These are phyloP conservation scores for Triplophysa dalaica DNA, from an alignment of 2,113 vertebrate genomes.

Conservation along the genomic window DNA sequence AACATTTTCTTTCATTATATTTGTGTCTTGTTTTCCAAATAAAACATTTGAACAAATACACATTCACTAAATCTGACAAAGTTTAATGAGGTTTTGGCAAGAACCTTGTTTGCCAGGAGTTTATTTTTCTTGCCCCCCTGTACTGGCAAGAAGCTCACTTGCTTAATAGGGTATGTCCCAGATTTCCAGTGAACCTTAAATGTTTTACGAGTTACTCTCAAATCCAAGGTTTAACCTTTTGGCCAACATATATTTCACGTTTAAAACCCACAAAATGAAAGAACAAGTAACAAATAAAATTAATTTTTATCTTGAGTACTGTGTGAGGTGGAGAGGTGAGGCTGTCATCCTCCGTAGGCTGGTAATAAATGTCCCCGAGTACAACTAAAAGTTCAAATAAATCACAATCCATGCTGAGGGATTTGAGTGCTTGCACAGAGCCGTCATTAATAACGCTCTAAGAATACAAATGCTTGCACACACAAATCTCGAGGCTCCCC, in stretches of 20 bases:
- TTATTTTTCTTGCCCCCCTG: no score
- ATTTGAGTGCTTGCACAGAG: constrained; percentile 21
- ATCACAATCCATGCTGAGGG: constrained; percentile 14
- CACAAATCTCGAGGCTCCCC: neutral
- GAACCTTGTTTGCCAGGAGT: no score
- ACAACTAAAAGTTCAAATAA: constrained; percentile 28
- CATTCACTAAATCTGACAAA: no score
- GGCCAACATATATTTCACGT: constrained; percentile 29
- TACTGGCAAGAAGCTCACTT: no score
- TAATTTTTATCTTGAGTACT: constrained; percentile 1
- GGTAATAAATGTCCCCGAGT: constrained; percentile 14
- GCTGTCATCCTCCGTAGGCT: neutral
- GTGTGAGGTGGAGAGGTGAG: constrained; percentile 19
- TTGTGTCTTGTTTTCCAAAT: no score
- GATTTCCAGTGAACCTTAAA: constrained; percentile 41
- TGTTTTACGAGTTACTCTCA: constrained; percentile 23
- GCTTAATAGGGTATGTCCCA: neutral
- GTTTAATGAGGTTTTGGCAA: no score
- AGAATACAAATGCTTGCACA: constrained; percentile 19
- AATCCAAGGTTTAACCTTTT: constrained; percentile 22
- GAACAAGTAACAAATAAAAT: neutral
- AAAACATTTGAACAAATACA: no score
- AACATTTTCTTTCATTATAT: no score
- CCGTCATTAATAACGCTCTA: constrained; percentile 19
- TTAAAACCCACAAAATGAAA: neutral